Conservation (phyloP, 1,140 invertebrate species). For the Laodelphax striatellus region DNA sequence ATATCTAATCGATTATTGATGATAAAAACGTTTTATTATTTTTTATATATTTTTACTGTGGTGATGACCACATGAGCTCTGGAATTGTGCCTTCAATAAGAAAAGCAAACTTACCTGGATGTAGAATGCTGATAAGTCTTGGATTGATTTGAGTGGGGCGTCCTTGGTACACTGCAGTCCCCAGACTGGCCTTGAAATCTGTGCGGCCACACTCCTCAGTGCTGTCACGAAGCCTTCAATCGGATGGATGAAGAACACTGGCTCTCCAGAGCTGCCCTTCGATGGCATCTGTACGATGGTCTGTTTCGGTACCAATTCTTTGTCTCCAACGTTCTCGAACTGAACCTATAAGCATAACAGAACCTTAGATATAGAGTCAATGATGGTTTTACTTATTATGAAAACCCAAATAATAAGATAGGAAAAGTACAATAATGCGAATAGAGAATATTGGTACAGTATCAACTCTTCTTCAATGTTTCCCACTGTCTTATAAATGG, state of each 20-base stretch:
- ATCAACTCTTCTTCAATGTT: no score
- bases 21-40: no score
- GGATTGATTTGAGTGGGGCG: constrained; percentile 60
- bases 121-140: constrained; percentile 66
- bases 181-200: constrained; percentile 66
- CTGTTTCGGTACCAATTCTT: constrained; percentile 50
- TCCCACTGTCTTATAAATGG: no score
- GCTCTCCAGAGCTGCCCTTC: constrained; percentile 34
- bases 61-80: no score
- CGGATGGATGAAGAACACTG: constrained; percentile 73
- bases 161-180: constrained; percentile 77
- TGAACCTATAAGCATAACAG: constrained; percentile 32
- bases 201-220: constrained; percentile 52
- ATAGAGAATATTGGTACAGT: no score
- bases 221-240: constrained; percentile 77
- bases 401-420: no score
- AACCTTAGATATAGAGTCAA: no score
- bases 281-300: constrained; percentile 46
- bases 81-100: no score
- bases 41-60: no score
- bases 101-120: constrained; percentile 37
- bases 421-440: no score
- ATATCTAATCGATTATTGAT: no score
- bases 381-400: no score
- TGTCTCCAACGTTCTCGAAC: constrained; percentile 30